Evolutionary conservation across 2,113 vertebrate species (phyloP).

Genomic region (Xiphophorus couchianus): DNA sequence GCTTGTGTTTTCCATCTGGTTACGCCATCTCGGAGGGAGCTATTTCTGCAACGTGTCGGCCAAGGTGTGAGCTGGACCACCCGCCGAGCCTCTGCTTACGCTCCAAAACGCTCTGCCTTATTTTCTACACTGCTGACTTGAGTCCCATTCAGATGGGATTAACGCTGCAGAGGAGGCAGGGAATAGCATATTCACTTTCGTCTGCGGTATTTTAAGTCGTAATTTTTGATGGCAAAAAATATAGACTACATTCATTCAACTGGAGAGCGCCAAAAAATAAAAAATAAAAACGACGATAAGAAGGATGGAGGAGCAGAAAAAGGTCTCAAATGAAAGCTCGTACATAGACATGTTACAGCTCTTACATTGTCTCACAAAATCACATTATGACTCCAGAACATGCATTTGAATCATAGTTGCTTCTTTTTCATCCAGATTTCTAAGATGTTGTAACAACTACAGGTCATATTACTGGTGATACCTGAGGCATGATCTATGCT

Average conservation of each 20-base stretch:
- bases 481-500: neutral
- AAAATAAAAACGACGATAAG: neutral
- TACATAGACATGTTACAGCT: neutral
- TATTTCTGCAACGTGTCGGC: neutral
- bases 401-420: neutral
- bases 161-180: neutral
- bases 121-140: conserved; percentile 1
- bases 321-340: neutral
- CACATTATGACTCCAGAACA: neutral
- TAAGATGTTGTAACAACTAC: neutral
- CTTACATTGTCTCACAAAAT: neutral
- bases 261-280: neutral
- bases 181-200: neutral
- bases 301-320: neutral
- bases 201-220: neutral
- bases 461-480: neutral
- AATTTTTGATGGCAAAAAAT: neutral
- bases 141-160: conserved; percentile 8
- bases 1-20: conserved; percentile 2
- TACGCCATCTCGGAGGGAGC: neutral
- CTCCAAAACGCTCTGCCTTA: neutral
- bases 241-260: neutral
- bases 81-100: neutral
- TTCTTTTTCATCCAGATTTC: neutral
- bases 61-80: neutral